Evolutionary conservation across 2,797 vertebrate genomes (phyloP).

Genomic region (Myoxocephalus aenaeus): DNA sequence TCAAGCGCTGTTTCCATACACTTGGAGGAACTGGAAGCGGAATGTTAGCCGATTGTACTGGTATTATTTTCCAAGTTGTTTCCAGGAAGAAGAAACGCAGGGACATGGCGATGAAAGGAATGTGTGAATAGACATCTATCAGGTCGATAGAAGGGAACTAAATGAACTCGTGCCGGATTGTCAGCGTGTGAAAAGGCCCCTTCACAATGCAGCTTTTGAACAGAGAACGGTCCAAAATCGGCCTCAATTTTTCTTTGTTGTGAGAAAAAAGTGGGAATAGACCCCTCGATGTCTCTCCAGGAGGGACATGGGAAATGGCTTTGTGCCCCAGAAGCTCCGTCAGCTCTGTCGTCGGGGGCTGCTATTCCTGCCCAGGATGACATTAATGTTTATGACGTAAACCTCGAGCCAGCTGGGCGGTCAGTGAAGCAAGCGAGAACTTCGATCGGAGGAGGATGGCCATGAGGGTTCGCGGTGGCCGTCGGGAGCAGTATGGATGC

Average conservation of each 20-base stretch:
- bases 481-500: not conserved
- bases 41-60: not conserved
- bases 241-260: too few relatives aligned
- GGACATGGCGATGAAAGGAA: not conserved
- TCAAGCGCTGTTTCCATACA: too few relatives aligned
- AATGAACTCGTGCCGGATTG: too few relatives aligned
- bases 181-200: too few relatives aligned
- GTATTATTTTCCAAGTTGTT: not conserved
- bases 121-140: not conserved
- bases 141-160: not conserved
- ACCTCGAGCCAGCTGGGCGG: not conserved
- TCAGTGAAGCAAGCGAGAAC: not conserved
- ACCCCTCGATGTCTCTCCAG: not conserved
- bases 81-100: not conserved
- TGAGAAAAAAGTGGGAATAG: not conserved
- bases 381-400: not conserved
- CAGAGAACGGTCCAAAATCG: too few relatives aligned
- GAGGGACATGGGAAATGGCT: not conserved
- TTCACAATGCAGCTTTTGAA: not conserved
- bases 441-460: not conserved
- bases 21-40: not conserved
- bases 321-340: not conserved
- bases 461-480: not conserved
- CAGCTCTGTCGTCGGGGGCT: not conserved
- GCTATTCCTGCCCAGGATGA: not conserved